Evolutionary conservation across 2,797 vertebrate species (phyloP).

Genomic region (Myiotriccus ornatus): DNA sequence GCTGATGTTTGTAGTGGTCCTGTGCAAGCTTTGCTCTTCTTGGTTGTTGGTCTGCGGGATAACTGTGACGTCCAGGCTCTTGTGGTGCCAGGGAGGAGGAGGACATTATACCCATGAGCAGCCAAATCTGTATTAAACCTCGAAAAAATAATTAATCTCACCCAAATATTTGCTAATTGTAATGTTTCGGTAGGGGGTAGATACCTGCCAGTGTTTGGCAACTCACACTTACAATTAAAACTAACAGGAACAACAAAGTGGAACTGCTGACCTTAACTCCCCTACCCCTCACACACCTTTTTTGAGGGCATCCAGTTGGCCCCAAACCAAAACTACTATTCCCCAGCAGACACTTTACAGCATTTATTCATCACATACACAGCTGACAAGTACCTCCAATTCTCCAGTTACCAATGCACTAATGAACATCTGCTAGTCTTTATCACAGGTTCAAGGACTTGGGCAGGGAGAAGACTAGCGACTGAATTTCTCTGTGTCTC

Average conservation of each 20-base stretch:
- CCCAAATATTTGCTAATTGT: not conserved
- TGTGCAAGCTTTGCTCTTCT: not conserved
- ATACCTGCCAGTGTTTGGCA: slow-evolving; percentile 53
- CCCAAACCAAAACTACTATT: slow-evolving; percentile 46
- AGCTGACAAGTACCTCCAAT: slow-evolving; percentile 57
- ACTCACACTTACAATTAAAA: slow-evolving; percentile 62
- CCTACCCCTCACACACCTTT: not conserved
- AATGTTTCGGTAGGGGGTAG: not conserved
- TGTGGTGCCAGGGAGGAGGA: not conserved
- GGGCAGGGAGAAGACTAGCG: not conserved
- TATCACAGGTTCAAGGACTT: slow-evolving; percentile 74
- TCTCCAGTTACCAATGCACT: slow-evolving; percentile 57
- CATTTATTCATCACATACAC: slow-evolving; percentile 60
- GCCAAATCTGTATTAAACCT: not conserved
- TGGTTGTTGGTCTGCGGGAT: not conserved
- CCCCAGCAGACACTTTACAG: slow-evolving; percentile 56
- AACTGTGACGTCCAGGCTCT: not conserved
- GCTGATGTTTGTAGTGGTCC: not conserved
- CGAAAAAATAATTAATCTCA: slow-evolving; percentile 12
- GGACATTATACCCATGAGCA: fast-evolving
- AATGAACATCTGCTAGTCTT: slow-evolving; percentile 74
- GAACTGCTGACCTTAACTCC: slow-evolving; percentile 42
- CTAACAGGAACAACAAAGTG: slow-evolving; percentile 32
- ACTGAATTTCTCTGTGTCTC: slow-evolving; percentile 1
- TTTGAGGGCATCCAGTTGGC: slow-evolving; percentile 60